Evolutionary conservation across 2,113 vertebrate genomes (phyloP), one percentile per base, ranked within the genome.

Genomic region (Cyprinodon tularosa): DNA sequence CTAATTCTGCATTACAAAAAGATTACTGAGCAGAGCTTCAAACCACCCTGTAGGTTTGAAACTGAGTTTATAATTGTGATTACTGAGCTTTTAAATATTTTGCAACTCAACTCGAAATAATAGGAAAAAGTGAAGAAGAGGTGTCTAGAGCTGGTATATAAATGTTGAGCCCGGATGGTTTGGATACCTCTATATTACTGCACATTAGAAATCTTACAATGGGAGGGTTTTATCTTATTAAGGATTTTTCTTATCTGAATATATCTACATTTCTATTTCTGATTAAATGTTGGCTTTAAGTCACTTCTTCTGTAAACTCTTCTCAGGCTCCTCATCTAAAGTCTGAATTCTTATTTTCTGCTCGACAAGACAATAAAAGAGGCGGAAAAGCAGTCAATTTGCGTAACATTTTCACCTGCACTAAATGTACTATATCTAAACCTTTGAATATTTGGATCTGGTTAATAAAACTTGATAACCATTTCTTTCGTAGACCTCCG

Each of bases 311-410:
- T 40, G 38, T n/a, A 15, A 73, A 20, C 53, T 38, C 60, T 42
- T 22, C 39, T 20, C 14, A 62, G 40, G 22, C 70, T 63, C 38
- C 36, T 73, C 47, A 22, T 12, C 47, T 48, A 73, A 22, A 74
- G 48, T 12, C 11, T 10, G 9, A 39, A 8, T 74, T 59, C 72
- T 74, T 29, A 74, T 74, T 74, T 74, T 74, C 48, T 66, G 62
- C 72, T 59, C 10, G 48, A 74, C 8, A 40, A 48, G 63, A 48
- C 62, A 74, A 22, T 36, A 42, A 66, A 74, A n/a, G 29, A 47
- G 37, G 14, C 7, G 62, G 38, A 66, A 12, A 12, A 4, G 48
- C n/a, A 74, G 14, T 47, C 38, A 36, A 36, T 38, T 66, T 66
- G 13, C 42, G 36, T 53, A 14, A 73, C 29, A 39, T 53, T 65